phyloP scores from a whole-genome alignment of 2,797 vertebrate genomes.

The Iguana delicatissima region DNA sequence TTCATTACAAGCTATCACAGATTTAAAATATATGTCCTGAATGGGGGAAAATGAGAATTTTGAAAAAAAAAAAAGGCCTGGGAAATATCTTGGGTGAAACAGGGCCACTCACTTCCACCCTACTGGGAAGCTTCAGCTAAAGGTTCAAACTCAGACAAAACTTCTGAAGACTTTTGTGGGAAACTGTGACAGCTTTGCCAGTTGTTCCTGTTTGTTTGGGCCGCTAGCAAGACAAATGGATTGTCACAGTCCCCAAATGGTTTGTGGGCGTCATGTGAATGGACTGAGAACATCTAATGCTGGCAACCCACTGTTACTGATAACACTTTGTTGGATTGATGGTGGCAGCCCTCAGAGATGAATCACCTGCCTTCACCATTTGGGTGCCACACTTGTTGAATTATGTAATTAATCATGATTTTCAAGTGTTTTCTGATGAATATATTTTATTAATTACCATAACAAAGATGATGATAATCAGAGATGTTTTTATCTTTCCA shows the following conservation, averaged over 20 bases:
- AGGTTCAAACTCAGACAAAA: not conserved
- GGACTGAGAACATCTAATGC: not conserved
- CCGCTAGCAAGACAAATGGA: not conserved
- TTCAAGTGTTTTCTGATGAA: not conserved
- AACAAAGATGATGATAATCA: not conserved
- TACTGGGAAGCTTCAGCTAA: not conserved
- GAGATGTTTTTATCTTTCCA: not conserved
- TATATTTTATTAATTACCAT: not conserved
- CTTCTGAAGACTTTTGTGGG: not conserved
- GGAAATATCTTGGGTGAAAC: not conserved
- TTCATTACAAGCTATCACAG: not conserved
- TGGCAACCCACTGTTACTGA: not conserved
- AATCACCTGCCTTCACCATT: not conserved
- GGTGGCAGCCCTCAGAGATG: not conserved
- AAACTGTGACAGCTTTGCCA: not conserved
- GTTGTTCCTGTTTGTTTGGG: not conserved
- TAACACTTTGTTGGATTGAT: not conserved
- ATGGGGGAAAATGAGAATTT: not conserved
- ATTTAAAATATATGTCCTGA: not conserved
- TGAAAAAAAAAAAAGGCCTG: fast-evolving
- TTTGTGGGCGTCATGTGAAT: not conserved
- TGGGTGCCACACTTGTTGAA: not conserved
- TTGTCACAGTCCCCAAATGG: too few relatives aligned
- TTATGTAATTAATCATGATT: not conserved
- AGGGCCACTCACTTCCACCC: not conserved